These are phyloP conservation scores for Burhinus oedicnemus DNA, from an alignment of 2,113 vertebrate genomes.

Conservation along the genomic window DNA sequence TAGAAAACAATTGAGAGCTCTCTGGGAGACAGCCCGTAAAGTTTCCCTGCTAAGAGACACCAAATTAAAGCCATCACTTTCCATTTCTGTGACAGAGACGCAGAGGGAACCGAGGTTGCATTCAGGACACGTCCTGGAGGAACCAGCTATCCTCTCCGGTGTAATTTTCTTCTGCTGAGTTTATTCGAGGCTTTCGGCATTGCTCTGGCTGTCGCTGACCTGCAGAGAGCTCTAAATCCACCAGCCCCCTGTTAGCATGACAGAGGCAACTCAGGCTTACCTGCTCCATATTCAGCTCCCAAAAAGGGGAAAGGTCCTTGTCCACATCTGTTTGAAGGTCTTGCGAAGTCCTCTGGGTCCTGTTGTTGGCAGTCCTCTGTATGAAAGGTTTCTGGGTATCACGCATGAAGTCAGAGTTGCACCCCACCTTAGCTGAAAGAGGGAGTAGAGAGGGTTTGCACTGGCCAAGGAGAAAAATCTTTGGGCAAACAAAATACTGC, in stretches of 20 bases:
- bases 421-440: neutral
- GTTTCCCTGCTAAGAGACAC: slow-evolving; percentile 8
- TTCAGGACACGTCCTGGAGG: slow-evolving; percentile 50
- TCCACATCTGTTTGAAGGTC: neutral
- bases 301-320: neutral
- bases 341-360: neutral
- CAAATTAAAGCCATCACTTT: slow-evolving; percentile 44
- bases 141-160: neutral
- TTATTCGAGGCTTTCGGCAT: slow-evolving; percentile 19
- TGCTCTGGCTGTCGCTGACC: neutral
- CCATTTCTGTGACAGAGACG: neutral
- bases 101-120: neutral
- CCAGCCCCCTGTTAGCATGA: fast-evolving
- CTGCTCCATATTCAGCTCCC: neutral
- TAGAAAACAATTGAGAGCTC: neutral
- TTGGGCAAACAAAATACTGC: neutral
- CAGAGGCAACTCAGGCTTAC: neutral
- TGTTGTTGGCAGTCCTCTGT: neutral
- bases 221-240: slow-evolving; percentile 32
- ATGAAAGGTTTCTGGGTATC: neutral
- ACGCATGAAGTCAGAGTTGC: fast-evolving
- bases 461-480: neutral
- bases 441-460: neutral
- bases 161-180: slow-evolving; percentile 28
- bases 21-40: neutral